Conservation (phyloP, 2,797 vertebrate genomes). For the Strix occidentalis region DNA sequence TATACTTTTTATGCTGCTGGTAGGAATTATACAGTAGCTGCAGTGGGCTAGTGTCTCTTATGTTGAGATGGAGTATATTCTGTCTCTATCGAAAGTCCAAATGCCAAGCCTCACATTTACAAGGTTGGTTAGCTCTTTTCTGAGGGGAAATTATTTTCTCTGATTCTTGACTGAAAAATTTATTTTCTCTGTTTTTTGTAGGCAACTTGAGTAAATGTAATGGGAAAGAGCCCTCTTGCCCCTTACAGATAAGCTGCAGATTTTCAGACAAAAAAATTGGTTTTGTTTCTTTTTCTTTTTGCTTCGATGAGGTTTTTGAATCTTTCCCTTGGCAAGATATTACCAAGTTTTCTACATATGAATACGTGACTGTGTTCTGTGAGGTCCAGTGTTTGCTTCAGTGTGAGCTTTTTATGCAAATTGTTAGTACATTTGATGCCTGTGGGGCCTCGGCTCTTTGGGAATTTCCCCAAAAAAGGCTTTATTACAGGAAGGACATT, state of each 20-base stretch:
- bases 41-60: background rate
- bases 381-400: background rate
- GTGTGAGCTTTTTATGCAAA: background rate
- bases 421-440: background rate
- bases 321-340: background rate
- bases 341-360: background rate
- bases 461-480: background rate
- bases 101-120: background rate
- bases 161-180: background rate
- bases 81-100: background rate
- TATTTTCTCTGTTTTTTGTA: background rate
- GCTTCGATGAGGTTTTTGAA: background rate
- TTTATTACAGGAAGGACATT: background rate
- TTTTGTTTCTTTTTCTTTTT: background rate
- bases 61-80: background rate
- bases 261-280: background rate
- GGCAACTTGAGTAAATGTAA: background rate
- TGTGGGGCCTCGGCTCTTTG: background rate
- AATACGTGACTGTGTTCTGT: background rate
- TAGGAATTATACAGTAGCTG: background rate
- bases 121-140: background rate
- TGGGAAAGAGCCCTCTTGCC: background rate
- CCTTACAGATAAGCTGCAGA: background rate
- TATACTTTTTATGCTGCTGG: background rate
- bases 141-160: background rate